phyloP scores from a whole-genome alignment of 2,797 vertebrate genomes.

The Chiloscyllium punctatum region DNA sequence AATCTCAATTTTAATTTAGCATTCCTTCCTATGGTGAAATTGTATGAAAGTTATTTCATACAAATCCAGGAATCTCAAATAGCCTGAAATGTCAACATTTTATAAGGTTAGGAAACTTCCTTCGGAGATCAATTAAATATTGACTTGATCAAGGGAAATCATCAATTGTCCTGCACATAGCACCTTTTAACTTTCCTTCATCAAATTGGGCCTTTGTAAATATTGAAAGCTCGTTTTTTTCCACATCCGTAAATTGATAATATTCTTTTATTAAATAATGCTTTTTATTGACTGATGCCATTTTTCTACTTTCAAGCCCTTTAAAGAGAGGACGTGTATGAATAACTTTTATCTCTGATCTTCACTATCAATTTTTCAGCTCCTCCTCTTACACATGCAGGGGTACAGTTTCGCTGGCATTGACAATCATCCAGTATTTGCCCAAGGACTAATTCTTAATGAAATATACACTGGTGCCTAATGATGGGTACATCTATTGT shows the following conservation, averaged over 20 bases:
- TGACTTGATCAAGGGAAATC: neutral
- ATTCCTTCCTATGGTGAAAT: neutral
- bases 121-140: neutral
- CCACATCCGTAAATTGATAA: neutral
- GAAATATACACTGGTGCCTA: neutral
- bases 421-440: neutral
- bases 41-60: neutral
- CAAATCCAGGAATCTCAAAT: neutral
- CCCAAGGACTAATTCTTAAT: neutral
- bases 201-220: neutral
- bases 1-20: neutral
- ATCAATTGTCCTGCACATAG: neutral
- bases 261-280: neutral
- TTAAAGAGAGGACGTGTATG: neutral
- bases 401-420: neutral
- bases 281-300: neutral
- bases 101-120: neutral
- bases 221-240: neutral
- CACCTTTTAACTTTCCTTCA: neutral
- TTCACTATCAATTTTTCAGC: neutral
- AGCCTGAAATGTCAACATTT: neutral
- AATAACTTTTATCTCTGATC: neutral
- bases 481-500: neutral
- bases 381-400: neutral
- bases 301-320: neutral